Percentiles rank a stretch among this genome's conserved stretches.
Conservation (phyloP, 2,113 vertebrate genomes). For the Ameiurus melas region DNA sequence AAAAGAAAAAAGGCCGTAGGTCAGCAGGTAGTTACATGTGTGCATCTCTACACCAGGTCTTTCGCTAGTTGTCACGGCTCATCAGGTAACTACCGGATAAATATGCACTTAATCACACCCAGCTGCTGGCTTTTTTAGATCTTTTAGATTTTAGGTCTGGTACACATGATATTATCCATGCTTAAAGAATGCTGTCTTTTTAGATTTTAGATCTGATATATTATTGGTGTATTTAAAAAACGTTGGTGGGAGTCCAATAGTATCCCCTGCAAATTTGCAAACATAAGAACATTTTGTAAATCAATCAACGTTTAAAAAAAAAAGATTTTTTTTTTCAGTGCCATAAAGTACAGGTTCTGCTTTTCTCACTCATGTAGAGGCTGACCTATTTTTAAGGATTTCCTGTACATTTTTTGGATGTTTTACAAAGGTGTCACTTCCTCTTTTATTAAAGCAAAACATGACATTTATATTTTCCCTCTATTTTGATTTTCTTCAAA, state of each 20-base stretch:
- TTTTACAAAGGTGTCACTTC: neutral
- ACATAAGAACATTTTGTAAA: neutral
- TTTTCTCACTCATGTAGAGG: neutral
- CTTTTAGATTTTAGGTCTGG: neutral
- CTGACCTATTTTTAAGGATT: neutral
- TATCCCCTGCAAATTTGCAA: neutral
- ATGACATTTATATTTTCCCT: neutral
- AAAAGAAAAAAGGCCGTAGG: neutral
- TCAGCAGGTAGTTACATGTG: slow-evolving; percentile 29
- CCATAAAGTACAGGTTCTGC: neutral
- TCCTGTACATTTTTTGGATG: neutral
- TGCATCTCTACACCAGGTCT: neutral
- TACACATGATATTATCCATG: neutral
- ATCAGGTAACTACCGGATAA: slow-evolving; percentile 21
- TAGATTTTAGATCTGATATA: neutral
- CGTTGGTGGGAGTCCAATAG: neutral
- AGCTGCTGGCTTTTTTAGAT: neutral
- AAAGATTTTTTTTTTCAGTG: neutral
- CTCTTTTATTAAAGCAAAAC: neutral
- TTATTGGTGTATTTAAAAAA: neutral
- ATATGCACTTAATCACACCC: slow-evolving; percentile 33
- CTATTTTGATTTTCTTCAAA: neutral
- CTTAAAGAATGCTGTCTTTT: neutral
- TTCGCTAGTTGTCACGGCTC: slow-evolving; percentile 4
- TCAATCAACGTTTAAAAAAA: neutral